These are phyloP conservation scores for Australoheros facetus DNA, from an alignment of 2,797 vertebrate species.

Conservation along the genomic window DNA sequence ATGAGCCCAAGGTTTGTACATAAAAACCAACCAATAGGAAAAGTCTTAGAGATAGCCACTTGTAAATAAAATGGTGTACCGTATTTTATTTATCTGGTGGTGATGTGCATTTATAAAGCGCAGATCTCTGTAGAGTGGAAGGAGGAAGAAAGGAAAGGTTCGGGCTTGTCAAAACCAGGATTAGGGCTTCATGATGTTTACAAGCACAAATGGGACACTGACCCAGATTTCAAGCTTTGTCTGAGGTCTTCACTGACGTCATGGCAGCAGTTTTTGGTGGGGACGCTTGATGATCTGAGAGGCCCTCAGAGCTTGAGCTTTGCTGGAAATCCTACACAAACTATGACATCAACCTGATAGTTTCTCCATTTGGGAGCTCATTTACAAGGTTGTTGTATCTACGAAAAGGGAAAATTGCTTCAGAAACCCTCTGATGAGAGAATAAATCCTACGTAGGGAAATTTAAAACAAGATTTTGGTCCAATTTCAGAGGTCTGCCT, in stretches of 20 bases:
- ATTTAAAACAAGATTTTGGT: neutral
- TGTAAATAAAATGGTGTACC: neutral
- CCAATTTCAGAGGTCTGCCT: neutral
- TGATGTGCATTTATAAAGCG: too few relatives aligned
- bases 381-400: neutral
- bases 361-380: slow-evolving; percentile 1
- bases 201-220: neutral
- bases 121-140: too few relatives aligned
- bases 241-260: slow-evolving; percentile 7
- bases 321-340: slow-evolving; percentile 19
- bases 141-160: neutral
- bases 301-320: slow-evolving; percentile 16
- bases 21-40: neutral
- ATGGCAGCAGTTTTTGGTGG: slow-evolving; percentile 14
- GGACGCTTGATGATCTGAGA: slow-evolving; percentile 12
- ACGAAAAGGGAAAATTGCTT: neutral
- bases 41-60: neutral
- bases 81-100: too few relatives aligned
- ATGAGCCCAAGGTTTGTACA: neutral
- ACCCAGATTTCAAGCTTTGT: slow-evolving; percentile 6
- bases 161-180: neutral
- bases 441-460: slow-evolving; percentile 2
- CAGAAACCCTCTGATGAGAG: neutral
- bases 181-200: neutral
- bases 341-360: slow-evolving; percentile 8